Conservation (phyloP, 2,888 invertebrate species). For the Omphaloscelis lunosa region DNA sequence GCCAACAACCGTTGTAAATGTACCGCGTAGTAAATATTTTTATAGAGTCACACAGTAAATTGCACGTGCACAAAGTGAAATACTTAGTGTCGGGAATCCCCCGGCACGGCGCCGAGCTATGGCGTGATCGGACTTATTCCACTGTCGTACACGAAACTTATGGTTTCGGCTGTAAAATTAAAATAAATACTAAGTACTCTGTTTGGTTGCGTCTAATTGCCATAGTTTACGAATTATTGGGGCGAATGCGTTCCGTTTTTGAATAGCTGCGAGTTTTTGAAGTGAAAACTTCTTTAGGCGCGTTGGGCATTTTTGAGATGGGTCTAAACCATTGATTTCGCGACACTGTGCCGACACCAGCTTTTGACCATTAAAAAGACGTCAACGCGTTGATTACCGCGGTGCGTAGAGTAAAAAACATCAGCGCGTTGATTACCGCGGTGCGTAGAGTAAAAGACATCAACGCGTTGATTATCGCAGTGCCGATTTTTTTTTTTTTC, state of each 20-base stretch:
- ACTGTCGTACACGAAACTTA: conserved; percentile 78
- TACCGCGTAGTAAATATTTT: conserved; percentile 62
- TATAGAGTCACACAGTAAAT: conserved; percentile 74
- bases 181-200: conserved; percentile 76
- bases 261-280: neutral
- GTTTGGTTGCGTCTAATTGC: conserved; percentile 75
- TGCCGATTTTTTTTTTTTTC: too few species aligned
- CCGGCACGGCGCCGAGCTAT: conserved; percentile 70
- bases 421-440: too few species aligned
- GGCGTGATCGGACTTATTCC: conserved; percentile 80
- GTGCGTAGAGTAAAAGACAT: too few species aligned
- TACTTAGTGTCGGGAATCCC: conserved; percentile 76
- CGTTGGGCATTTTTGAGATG: too few species aligned
- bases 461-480: too few species aligned
- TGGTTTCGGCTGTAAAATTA: conserved; percentile 79
- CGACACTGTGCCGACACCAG: too few species aligned
- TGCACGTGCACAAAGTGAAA: conserved; percentile 77
- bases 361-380: too few species aligned
- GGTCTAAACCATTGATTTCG: too few species aligned
- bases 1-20: conserved; percentile 58
- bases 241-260: conserved; percentile 48
- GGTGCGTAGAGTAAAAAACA: too few species aligned
- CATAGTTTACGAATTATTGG: conserved; percentile 67
- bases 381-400: too few species aligned
- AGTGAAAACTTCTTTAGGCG: too few species aligned